phyloP scores from a whole-genome alignment of 2,888 invertebrate species.

The Eucriotettix oculatus region DNA sequence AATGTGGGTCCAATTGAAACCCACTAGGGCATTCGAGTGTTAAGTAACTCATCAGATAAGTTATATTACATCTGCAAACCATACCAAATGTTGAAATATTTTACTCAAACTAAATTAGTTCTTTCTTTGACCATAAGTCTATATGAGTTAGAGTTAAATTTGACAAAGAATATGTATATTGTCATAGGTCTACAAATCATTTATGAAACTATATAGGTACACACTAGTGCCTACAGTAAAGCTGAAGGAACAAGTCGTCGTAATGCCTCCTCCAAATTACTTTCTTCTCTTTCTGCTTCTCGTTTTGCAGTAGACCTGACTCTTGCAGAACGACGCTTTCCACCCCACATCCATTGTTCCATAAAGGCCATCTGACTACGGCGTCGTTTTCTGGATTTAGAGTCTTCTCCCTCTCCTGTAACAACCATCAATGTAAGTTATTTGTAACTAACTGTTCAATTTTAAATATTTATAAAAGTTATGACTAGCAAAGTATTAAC shows the following conservation, averaged over 20 bases:
- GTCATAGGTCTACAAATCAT: slow-evolving; percentile 11
- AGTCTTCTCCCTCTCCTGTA: slow-evolving; percentile 31
- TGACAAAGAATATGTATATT: no score
- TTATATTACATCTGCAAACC: no score
- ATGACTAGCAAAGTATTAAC: no score
- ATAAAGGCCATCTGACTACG: slow-evolving; percentile 54
- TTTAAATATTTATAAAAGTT: neutral
- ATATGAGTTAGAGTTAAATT: no score
- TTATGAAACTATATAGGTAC: slow-evolving; percentile 3
- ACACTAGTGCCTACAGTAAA: slow-evolving; percentile 28
- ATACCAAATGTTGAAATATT: no score
- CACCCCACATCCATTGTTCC: slow-evolving; percentile 66
- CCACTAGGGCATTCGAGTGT: no score
- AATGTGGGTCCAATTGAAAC: no score
- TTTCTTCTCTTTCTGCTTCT: slow-evolving; percentile 39
- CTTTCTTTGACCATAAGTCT: no score
- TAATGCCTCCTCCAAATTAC: slow-evolving; percentile 41
- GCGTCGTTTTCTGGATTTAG: slow-evolving; percentile 41
- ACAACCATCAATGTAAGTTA: slow-evolving; percentile 18
- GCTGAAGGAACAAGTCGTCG: slow-evolving; percentile 45
- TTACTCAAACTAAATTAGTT: no score
- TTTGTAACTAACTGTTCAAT: neutral
- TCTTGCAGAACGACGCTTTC: slow-evolving; percentile 31
- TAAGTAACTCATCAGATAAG: no score
- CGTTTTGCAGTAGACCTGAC: slow-evolving; percentile 31